Evolutionary conservation across 1,140 invertebrate species (phyloP).

Genomic region (Gonioctena quinquepunctata): DNA sequence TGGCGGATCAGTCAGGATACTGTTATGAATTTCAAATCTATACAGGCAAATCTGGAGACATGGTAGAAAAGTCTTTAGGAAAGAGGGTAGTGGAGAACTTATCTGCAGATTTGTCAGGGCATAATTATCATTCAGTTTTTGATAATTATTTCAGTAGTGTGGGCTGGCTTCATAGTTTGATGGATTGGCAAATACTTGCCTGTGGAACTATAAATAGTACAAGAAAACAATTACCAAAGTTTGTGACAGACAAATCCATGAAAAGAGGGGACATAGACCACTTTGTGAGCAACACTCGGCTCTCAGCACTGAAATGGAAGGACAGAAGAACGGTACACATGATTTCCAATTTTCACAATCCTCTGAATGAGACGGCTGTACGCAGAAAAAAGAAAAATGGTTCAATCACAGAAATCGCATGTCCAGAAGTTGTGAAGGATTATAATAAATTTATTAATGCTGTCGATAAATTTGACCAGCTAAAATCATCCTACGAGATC

Average conservation of each 20-base stretch:
- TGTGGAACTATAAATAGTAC: conserved; percentile 38
- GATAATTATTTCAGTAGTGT: conserved; percentile 51
- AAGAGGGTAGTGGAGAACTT: conserved; percentile 50
- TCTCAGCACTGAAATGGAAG: conserved; percentile 12
- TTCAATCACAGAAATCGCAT: not conserved
- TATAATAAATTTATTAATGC: not conserved
- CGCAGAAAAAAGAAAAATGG: conserved; percentile 40
- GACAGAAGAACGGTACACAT: conserved; percentile 49
- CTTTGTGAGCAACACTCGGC: conserved; percentile 33
- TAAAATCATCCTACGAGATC: conserved; percentile 44
- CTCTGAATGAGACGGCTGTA: conserved; percentile 47
- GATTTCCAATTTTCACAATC: conserved; percentile 54
- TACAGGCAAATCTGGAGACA: conserved; percentile 5
- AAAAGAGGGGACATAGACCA: conserved; percentile 20
- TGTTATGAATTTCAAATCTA: too few relatives aligned
- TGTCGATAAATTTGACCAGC: conserved; percentile 51
- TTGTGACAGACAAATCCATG: conserved; percentile 43
- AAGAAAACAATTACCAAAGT: conserved; percentile 42
- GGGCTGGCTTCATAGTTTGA: conserved; percentile 31
- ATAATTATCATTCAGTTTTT: conserved; percentile 43
- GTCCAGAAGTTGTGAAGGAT: not conserved
- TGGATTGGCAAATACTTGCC: conserved; percentile 44
- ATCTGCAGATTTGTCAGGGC: conserved; percentile 35
- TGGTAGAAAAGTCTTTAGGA: conserved; percentile 37
- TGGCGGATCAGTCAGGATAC: conserved; percentile 41